These are phyloP conservation scores for Leuctra nigra DNA, from an alignment of 2,888 invertebrate genomes.

Conservation along the genomic window DNA sequence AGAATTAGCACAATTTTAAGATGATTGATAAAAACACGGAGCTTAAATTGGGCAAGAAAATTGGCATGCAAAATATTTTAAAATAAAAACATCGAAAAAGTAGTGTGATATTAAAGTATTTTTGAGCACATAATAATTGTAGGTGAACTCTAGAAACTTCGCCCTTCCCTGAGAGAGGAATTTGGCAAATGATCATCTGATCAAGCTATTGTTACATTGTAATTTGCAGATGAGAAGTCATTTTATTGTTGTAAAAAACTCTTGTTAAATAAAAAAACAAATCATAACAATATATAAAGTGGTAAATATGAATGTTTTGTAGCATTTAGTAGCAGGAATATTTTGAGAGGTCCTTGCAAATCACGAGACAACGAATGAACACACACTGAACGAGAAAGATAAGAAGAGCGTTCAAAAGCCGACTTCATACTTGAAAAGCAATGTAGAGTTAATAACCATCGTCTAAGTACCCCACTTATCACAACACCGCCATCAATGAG, in stretches of 20 bases:
- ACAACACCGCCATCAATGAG: too few species aligned
- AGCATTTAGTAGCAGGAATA: conserved; percentile 36
- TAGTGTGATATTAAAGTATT: conserved; percentile 7
- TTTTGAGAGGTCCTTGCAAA: conserved; percentile 45
- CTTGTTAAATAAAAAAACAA: neutral
- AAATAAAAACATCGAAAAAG: conserved; percentile 17
- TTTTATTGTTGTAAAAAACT: neutral
- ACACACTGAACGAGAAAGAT: conserved; percentile 25
- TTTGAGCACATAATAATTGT: conserved; percentile 13
- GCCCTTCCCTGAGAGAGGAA: conserved; percentile 20
- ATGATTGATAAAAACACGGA: conserved; percentile 23
- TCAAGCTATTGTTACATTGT: conserved; percentile 10
- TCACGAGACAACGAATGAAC: conserved; percentile 26
- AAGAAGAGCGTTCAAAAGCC: conserved; percentile 25
- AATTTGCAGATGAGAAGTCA: neutral
- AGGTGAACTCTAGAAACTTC: conserved; percentile 16
- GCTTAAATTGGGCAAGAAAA: conserved; percentile 20
- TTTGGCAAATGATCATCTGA: conserved; percentile 9
- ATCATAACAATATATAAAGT: conserved; percentile 7
- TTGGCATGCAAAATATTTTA: conserved; percentile 13
- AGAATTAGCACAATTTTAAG: conserved; percentile 32
- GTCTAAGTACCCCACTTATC: too few species aligned
- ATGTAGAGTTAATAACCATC: too few species aligned
- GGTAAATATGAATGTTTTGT: conserved; percentile 12
- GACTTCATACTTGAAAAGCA: neutral